Evolutionary conservation across 2,797 vertebrate species (phyloP).

Genomic region (Scolopax rusticola): DNA sequence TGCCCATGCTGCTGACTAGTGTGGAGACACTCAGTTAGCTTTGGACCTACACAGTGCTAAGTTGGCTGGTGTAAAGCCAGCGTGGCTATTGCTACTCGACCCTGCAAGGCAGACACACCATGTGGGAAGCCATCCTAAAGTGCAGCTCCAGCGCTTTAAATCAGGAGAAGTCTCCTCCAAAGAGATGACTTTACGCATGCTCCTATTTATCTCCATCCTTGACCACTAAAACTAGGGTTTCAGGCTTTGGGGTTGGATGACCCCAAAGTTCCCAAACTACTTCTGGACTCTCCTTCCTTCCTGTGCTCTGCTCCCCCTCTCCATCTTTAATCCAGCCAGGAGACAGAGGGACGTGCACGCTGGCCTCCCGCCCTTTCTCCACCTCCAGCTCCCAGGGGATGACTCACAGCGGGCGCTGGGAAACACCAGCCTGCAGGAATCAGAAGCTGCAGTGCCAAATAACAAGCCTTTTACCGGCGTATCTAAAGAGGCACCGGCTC

Average conservation of each 20-base stretch:
- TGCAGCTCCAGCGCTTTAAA: not conserved
- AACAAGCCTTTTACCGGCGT: not conserved
- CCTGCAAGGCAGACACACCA: not conserved
- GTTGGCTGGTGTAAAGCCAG: not conserved
- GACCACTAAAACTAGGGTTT: not conserved
- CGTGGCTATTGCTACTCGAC: not conserved
- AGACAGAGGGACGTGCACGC: rapidly evolving
- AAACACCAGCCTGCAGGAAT: not conserved
- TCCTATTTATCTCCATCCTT: not conserved
- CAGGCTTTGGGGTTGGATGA: not conserved
- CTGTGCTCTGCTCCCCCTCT: not conserved
- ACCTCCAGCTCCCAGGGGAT: not conserved
- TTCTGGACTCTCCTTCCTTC: not conserved
- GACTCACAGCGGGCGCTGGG: not conserved
- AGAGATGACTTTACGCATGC: not conserved
- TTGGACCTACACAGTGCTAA: not conserved
- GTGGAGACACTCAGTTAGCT: not conserved
- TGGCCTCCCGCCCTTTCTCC: not conserved
- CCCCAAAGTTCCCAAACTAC: not conserved
- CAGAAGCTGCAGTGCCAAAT: not conserved
- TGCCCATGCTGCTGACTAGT: not conserved
- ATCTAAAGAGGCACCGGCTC: not conserved
- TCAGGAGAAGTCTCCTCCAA: not conserved
- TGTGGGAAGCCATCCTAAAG: not conserved
- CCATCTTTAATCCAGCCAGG: not conserved